Conservation (phyloP, 2,113 vertebrate species). For the Xerus inauris region DNA sequence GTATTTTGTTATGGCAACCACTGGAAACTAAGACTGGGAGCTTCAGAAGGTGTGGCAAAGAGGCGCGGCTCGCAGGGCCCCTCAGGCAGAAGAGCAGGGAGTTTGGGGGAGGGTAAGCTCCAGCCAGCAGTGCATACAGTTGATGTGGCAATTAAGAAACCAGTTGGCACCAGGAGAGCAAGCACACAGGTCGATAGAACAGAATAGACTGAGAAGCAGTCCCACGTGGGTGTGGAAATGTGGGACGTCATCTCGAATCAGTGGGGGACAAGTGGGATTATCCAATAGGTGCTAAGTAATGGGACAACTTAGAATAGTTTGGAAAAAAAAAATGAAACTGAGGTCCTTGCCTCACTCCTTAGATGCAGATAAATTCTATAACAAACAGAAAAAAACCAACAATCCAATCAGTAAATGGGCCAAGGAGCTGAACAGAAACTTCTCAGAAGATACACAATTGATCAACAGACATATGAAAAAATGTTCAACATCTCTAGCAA, state of each 20-base stretch:
- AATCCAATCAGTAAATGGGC: no score
- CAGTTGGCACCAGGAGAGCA: not conserved
- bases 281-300: not conserved
- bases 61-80: not conserved
- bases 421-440: no score
- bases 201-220: not conserved
- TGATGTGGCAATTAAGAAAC: not conserved
- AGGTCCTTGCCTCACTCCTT: not conserved
- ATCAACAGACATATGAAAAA: no score
- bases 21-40: not conserved
- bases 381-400: no score
- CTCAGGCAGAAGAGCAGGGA: not conserved
- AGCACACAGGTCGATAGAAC: not conserved
- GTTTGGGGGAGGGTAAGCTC: not conserved
- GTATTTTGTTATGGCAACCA: not conserved
- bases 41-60: not conserved
- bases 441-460: no score
- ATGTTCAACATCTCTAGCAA: no score
- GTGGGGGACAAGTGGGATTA: not conserved
- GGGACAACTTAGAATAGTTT: not conserved
- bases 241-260: not conserved
- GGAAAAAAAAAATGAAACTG: not conserved
- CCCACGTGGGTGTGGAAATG: not conserved
- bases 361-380: conserved; percentile 1
- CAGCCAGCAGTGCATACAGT: not conserved